Conservation (phyloP, 2,888 invertebrate genomes). For the Cephalotes varians region DNA sequence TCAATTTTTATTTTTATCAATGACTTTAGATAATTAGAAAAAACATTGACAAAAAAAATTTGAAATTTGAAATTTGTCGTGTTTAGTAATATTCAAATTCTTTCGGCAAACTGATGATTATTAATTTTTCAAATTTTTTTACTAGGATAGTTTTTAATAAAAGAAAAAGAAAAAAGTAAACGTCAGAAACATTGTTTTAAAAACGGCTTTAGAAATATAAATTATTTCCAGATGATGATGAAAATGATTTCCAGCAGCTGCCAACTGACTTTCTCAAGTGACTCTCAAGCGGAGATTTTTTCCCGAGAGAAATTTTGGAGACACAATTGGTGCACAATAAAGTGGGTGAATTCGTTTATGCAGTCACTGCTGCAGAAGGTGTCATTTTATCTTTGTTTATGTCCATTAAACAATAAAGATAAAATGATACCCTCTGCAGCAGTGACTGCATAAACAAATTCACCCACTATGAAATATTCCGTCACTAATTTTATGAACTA, state of each 20-base stretch:
- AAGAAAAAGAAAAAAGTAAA: neutral
- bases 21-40: neutral
- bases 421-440: too few species aligned
- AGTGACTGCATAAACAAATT: too few species aligned
- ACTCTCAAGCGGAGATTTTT: neutral
- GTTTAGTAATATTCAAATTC: neutral
- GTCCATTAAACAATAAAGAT: too few species aligned
- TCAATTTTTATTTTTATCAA: neutral
- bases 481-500: neutral
- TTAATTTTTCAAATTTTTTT: constrained; percentile 15
- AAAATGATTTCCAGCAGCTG: too few species aligned
- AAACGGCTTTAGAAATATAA: neutral
- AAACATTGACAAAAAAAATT: neutral
- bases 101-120: neutral
- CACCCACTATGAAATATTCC: constrained; percentile 57
- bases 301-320: neutral
- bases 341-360: too few species aligned
- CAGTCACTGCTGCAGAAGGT: too few species aligned
- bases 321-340: constrained; percentile 7
- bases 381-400: too few species aligned
- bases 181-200: neutral
- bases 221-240: constrained; percentile 57
- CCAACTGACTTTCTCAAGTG: too few species aligned
- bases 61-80: neutral
- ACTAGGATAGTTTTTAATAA: neutral